Percentiles rank a stretch among this genome's conserved stretches.
Conservation (phyloP, 2,888 invertebrate genomes). For the Andrena bicolor region DNA sequence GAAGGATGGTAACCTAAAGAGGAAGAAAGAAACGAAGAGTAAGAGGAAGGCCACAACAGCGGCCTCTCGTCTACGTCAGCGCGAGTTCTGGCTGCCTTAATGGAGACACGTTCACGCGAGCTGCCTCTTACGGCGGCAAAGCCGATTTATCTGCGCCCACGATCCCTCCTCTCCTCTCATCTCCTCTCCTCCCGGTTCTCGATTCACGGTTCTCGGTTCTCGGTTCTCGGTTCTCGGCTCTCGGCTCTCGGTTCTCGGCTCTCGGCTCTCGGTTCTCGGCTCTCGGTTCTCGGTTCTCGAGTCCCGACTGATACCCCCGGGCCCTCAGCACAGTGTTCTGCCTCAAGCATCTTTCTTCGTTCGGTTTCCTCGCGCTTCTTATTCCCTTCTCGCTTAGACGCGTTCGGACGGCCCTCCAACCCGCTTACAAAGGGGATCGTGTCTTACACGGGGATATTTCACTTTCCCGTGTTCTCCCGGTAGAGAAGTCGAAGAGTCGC, state of each 20-base stretch:
- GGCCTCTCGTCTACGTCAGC: constrained; percentile 71
- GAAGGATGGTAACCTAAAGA: constrained; percentile 19
- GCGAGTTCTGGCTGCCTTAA: constrained; percentile 75
- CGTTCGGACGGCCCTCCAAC: constrained; percentile 60
- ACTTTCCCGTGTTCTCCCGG: constrained; percentile 76
- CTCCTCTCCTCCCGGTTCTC: background rate
- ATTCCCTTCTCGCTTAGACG: constrained; percentile 33
- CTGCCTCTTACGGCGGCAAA: constrained; percentile 78
- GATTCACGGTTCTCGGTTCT: background rate
- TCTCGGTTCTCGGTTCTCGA: background rate
- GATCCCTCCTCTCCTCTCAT: constrained; percentile 58
- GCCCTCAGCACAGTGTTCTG: constrained; percentile 28
- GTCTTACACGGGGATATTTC: constrained; percentile 80
- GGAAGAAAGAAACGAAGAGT: constrained; percentile 40
- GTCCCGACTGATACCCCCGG: constrained; percentile 29
- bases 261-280: background rate
- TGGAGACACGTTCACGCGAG: constrained; percentile 82
- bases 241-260: no score
- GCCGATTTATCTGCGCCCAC: constrained; percentile 82
- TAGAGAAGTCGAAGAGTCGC: constrained; percentile 34
- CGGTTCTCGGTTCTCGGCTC: no score
- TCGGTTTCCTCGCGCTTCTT: constrained; percentile 23
- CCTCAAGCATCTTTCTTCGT: constrained; percentile 38
- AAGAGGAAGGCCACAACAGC: constrained; percentile 48
- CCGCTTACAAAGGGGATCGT: constrained; percentile 73